A percentile compares a stretch with the other conserved stretches of the same genome.
Evolutionary conservation across 2,797 vertebrate genomes (phyloP).

Genomic region (Spheniscus humboldti): DNA sequence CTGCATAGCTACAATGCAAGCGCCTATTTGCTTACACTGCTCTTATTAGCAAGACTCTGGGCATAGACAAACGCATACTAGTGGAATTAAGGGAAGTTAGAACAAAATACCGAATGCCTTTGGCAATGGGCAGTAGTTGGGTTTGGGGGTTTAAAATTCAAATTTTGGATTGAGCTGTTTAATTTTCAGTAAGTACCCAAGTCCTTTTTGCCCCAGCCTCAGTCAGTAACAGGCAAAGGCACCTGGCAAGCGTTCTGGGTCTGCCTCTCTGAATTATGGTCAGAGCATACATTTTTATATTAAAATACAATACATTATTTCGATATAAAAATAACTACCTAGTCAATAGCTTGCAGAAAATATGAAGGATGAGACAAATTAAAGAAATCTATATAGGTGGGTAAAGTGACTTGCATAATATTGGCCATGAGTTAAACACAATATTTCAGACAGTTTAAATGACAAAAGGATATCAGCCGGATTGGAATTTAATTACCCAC

Average conservation of each 20-base stretch:
- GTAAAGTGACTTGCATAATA: not conserved
- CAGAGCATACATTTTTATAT: not conserved
- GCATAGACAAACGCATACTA: not conserved
- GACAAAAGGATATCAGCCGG: not conserved
- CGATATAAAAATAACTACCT: not conserved
- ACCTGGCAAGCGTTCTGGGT: not conserved
- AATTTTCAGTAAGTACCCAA: not conserved
- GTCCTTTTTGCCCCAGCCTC: not conserved
- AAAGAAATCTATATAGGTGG: not conserved
- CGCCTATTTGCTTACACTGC: not conserved
- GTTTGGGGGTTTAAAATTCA: rapidly evolving
- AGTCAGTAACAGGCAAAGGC: not conserved
- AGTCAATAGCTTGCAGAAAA: not conserved
- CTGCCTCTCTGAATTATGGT: not conserved
- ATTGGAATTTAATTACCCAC: not conserved
- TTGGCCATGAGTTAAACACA: not conserved
- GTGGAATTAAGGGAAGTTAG: not conserved
- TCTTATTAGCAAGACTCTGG: not conserved
- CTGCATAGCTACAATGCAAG: rapidly evolving
- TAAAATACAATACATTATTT: not conserved
- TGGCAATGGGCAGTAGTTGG: not conserved
- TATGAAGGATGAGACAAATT: not conserved
- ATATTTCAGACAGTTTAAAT: not conserved
- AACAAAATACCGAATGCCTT: not conserved
- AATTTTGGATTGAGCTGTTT: not conserved